Evolutionary conservation across 92 coral and sea anemone species (phyloP).

Genomic region (Epizoanthus ramosus): DNA sequence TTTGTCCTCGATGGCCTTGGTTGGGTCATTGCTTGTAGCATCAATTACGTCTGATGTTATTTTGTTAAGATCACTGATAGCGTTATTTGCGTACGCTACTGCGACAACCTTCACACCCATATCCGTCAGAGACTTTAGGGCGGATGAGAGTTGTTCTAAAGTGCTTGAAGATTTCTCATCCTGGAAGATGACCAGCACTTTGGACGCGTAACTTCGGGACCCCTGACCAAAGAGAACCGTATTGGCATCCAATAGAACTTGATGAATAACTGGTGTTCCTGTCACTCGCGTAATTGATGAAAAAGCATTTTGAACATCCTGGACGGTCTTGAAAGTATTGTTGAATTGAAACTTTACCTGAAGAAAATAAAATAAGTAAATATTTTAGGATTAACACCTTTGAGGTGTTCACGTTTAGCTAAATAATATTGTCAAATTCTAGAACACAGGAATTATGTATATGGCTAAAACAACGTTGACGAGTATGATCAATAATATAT

Average conservation of each 20-base stretch:
- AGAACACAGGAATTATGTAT: too few relatives aligned
- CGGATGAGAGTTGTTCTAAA: neutral
- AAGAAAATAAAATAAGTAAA: neutral
- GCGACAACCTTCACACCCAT: slow-evolving; percentile 19
- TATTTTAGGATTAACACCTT: too few relatives aligned
- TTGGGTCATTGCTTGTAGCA: neutral
- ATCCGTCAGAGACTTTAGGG: neutral
- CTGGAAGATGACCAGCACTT: slow-evolving; percentile 14
- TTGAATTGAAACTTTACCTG: slow-evolving; percentile 23
- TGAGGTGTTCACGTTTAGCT: too few relatives aligned
- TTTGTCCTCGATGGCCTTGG: neutral
- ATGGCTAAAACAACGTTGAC: too few relatives aligned
- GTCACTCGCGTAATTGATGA: neutral
- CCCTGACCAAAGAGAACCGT: slow-evolving; percentile 13
- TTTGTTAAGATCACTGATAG: neutral
- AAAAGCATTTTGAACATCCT: neutral
- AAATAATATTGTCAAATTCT: too few relatives aligned
- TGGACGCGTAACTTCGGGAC: neutral
- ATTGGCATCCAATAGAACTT: slow-evolving; percentile 1
- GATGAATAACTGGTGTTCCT: slow-evolving; percentile 11
- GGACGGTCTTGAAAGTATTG: slow-evolving; percentile 5
- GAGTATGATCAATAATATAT: too few relatives aligned
- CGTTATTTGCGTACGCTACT: neutral
- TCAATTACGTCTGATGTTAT: neutral
- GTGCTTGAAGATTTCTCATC: slow-evolving; percentile 9